Evolutionary conservation across 2,113 vertebrate genomes (phyloP), one percentile per base, ranked within the genome.

Genomic region (Charina bottae): DNA sequence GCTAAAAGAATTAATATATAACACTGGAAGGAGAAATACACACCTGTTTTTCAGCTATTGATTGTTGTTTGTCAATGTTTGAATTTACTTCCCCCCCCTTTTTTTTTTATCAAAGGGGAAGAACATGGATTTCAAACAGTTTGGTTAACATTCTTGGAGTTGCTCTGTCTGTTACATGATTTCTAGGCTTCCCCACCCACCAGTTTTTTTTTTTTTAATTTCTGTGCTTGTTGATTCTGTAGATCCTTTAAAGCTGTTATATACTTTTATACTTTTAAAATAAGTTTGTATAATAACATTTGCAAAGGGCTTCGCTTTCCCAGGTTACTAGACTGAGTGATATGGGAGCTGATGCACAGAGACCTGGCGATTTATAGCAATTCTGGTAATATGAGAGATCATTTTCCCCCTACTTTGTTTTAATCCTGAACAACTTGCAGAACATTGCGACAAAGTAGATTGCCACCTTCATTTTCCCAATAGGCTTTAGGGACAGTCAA

Each of bases 391-490:
- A 19, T 13, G 28, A 56, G 26, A 55, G 37, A 49, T 21, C 49
- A 28, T 62, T 0, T 5, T 2, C 1, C 2, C 33, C 21, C 33
- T 21, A 7, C 5, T 0, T 4, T 10, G 19, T 49, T 54, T 89
- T n/a, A 37, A 89, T 33, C 17, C 33, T 78, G 24, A 72, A n/a
- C 10, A 19, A 24, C 19, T 37, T 53, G 62, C 21, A 56, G 54
- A 78, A 8, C n/a, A 83, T 49, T 28, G 21, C 24, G 37, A 84
- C 3, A 49, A 49, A 49, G 42, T 84, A 33, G 83, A 49, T 42
- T 59, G n/a, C 55, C 17, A 21, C 8, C 17, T 33, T 17, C 5
- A 13, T 78, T 83, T 83, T 89, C 64, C 64, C 58, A 78, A 15
- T 55, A 37, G 55, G 26, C 37, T 59, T 23, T 83, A 78, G 72